Evolutionary conservation across 2,888 invertebrate species (phyloP), one percentile per base, ranked within the genome.

Genomic region (Cantharis rustica): DNA sequence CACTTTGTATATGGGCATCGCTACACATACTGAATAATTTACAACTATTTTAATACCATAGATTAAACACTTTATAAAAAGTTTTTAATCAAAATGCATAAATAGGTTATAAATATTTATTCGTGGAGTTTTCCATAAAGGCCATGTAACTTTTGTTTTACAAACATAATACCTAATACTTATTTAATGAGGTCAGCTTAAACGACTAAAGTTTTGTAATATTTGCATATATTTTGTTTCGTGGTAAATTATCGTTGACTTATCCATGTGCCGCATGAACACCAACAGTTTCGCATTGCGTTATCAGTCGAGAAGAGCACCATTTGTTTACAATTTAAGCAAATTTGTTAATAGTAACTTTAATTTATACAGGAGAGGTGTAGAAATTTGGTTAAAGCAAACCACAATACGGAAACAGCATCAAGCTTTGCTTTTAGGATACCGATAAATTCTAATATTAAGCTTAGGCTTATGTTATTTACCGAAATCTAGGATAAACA

Each of bases 101-200:
- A 47, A 47, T 47, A 47, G n/a, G 47, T 47, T 47, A 47, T 47
- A 47, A 47, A 47, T 47, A 47, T 47, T 47, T 47, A 47, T 47
- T 47, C 47, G 47, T 47, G 47, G n/a, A n/a, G n/a, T n/a, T 47
- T 47, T 20, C 17, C 63, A 72, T 69, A 72, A 31, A 72, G 64
- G 26, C 69, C 15, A 63, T 64, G 23, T 69, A 76, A 76, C 72
- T 76, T 76, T 66, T 76, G 47, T 76, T 16, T 66, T 64, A 31
- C 72, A 76, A 68, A 47, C 63, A 61, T 72, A 69, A 76, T 76
- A 64, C 75, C 64, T 72, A 75, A 72, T 75, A 71, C 72, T 69
- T 69, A 72, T 76, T 76, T 76, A 76, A 76, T 72, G 72, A 72
- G 69, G 64, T 69, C 69, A 69, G 64, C 72, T 76, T 76, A 76